Percentiles rank a stretch among this genome's conserved stretches.
These are phyloP conservation scores for Lordiphosa fenestrarum DNA, from an alignment of 2,888 invertebrate species.

Conservation along the genomic window DNA sequence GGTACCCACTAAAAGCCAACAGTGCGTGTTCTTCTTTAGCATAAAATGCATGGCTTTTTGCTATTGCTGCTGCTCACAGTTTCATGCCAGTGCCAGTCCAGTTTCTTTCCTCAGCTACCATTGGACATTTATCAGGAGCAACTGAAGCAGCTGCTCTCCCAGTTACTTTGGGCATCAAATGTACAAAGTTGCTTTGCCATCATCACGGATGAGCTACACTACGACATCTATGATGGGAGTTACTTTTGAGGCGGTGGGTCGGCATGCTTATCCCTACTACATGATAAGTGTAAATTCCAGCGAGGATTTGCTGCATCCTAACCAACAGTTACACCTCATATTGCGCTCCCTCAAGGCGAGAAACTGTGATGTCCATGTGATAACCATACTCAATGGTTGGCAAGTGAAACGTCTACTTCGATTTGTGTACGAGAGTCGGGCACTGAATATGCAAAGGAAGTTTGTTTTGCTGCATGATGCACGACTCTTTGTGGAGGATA, in stretches of 20 bases:
- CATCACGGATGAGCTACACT: conserved; percentile 75
- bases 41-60: conserved; percentile 32
- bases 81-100: not conserved
- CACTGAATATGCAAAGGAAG: conserved; percentile 86
- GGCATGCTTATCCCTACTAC: conserved; percentile 52
- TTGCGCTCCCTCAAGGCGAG: conserved; percentile 82
- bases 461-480: conserved; percentile 87
- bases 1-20: conserved; percentile 34
- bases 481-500: conserved; percentile 84
- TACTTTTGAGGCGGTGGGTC: conserved; percentile 57
- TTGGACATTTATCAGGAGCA: conserved; percentile 44
- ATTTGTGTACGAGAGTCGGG: conserved; percentile 86
- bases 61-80: not conserved
- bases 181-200: conserved; percentile 76
- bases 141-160: conserved; percentile 51
- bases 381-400: conserved; percentile 87
- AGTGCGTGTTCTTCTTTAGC: conserved; percentile 21
- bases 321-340: conserved; percentile 80
- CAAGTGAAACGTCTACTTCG: conserved; percentile 85
- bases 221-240: conserved; percentile 55
- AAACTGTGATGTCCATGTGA: conserved; percentile 87
- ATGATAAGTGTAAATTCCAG: conserved; percentile 83
- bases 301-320: conserved; percentile 85
- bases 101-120: not conserved
- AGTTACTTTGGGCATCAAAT: conserved; percentile 49